Evolutionary conservation across 2,888 invertebrate species (phyloP).

Genomic region (Orthosia cruda): DNA sequence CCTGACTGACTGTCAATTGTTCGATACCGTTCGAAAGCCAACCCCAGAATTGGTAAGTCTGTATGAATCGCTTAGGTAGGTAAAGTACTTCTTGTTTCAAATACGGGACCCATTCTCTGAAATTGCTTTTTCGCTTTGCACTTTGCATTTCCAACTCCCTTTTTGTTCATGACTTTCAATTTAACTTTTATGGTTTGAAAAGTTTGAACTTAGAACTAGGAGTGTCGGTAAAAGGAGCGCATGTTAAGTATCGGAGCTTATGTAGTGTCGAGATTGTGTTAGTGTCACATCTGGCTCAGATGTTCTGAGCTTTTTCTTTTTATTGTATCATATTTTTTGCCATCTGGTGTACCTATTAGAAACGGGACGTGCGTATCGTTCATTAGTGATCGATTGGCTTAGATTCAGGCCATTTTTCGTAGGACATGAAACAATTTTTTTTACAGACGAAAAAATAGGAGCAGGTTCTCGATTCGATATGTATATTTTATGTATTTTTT

Average conservation of each 20-base stretch:
- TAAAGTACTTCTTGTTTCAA: conserved; percentile 71
- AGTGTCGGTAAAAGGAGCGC: conserved; percentile 30
- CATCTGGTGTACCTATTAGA: conserved; percentile 20
- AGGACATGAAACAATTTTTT: neutral
- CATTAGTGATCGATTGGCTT: conserved; percentile 33
- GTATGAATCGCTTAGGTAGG: conserved; percentile 65
- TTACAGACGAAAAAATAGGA: no score
- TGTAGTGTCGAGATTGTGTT: conserved; percentile 30
- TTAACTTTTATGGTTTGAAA: conserved; percentile 70
- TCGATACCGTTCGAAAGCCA: conserved; percentile 54
- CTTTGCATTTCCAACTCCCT: conserved; percentile 70
- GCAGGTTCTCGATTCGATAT: no score
- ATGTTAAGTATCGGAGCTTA: conserved; percentile 32
- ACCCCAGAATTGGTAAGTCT: conserved; percentile 51
- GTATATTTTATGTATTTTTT: no score
- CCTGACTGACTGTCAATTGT: conserved; percentile 61
- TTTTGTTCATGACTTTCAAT: conserved; percentile 71
- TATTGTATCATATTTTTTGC: conserved; percentile 24
- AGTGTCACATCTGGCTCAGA: conserved; percentile 27
- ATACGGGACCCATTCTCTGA: conserved; percentile 69
- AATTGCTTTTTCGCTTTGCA: conserved; percentile 74
- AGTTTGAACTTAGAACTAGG: conserved; percentile 45
- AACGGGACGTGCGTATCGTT: conserved; percentile 32
- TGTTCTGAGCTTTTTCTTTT: conserved; percentile 3
- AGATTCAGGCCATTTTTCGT: conserved; percentile 12